phyloP scores from a whole-genome alignment of 64 coral and sea anemone species.

The Pocillopora verrucosa region DNA sequence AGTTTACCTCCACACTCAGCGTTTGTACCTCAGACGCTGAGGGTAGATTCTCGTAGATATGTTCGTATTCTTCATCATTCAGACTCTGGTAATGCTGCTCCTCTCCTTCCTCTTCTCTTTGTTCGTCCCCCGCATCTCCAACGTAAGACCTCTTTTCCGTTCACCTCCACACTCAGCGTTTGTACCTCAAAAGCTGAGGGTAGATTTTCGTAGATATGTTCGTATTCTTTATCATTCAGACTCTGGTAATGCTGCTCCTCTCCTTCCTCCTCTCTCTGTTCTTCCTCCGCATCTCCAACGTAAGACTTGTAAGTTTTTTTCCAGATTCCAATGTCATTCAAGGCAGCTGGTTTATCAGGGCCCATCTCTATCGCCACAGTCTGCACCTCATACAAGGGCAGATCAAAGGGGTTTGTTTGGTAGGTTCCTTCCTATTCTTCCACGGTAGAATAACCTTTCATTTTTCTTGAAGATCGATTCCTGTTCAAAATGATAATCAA shows the following conservation, averaged over 20 bases:
- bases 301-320: background rate
- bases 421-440: constrained; percentile 5
- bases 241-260: background rate
- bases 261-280: background rate
- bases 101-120: background rate
- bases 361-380: constrained; percentile 36
- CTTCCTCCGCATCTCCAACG: background rate
- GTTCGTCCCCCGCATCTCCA: background rate
- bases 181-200: background rate
- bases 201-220: background rate
- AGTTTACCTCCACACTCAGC: background rate
- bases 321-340: background rate
- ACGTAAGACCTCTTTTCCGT: background rate
- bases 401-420: background rate
- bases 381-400: constrained; percentile 22
- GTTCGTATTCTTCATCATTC: background rate
- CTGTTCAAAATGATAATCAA: background rate
- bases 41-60: background rate
- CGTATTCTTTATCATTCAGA: background rate
- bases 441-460: constrained; percentile 1
- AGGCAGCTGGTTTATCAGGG: background rate
- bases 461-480: background rate
- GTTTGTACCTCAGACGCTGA: background rate
- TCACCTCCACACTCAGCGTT: background rate
- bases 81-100: background rate